Evolutionary conservation across 2,797 vertebrate genomes (phyloP), one percentile per base, ranked within the genome.

Genomic region (Fistularia tabacaria): DNA sequence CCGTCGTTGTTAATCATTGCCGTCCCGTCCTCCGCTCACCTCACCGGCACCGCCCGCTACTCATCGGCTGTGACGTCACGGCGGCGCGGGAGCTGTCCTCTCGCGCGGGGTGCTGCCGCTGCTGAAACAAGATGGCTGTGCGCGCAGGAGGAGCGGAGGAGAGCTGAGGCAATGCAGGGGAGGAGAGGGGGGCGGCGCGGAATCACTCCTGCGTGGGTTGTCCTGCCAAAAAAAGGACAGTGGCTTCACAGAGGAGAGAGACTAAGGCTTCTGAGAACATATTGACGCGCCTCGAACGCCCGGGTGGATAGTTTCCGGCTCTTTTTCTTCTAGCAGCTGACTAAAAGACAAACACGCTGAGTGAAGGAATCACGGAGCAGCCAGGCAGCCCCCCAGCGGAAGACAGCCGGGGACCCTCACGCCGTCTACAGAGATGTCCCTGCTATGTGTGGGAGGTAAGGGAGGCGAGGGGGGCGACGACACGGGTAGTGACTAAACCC

Each of bases 381-480:
- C 50, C 46, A 58, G 60, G 59, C 15, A 49, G 60, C 38, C 57
- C 38, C 67, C 64, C 63, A 74, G 76, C 46, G 76, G 80, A 85
- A 79, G 85, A 89, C 87, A 84, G 79, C 81, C 69, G 76, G 80
- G 81, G 77, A 87, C 82, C 73, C 82, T 71, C 76, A 59, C 77
- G 14, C 74, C 71, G 76, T 71, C 64, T 46, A 57, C 72, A 86
- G 89, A 88, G 87, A 95, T 95, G 94, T 95, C 94, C 86, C 92
- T 95, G 79, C 90, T 95, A 39, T 95, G 94, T 73, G 94, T 95
- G 60, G 91, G 94, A 92, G 94, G 94, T 95, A 90, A 86, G 90
- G 65, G 67, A 59, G 8, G 25, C 46, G 6, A 39, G 12, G 15
- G 8, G 9, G 25, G 25, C 25, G 25, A 25, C 25, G 25, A 25